Base-by-base conservation (phyloP, 2,888 invertebrate species). In the Nomada hirtipes region DNA sequence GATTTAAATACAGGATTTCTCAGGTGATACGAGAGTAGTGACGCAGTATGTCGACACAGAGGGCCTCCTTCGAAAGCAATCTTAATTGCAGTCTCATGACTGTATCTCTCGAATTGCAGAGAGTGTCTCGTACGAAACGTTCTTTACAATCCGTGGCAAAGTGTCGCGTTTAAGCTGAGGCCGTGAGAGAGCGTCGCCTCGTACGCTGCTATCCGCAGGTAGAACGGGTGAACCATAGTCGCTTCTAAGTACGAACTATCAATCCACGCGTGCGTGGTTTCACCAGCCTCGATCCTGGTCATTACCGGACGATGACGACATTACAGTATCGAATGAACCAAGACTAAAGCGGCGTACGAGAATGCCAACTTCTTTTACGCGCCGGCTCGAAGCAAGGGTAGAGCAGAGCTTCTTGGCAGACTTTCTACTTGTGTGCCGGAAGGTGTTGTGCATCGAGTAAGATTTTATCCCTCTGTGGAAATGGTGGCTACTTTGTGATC, bases 281-380 rank as follows among this genome's bases (percentile, higher is more conserved):
- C 63, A 73, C 63, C 69, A 59, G 29, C 26, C 20, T 44, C 55
- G 68, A 76, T 85, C 70, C 82, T 59, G 68, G 76, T 85, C 71
- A 85, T 85, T 85, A 85, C 71, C 60, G 57, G 36, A 13, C 76
- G 70, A 79, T 76, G 79, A 82, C 78, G 79, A 82, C 79, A 79
- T 70, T 69, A 64, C 72, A 61, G 73, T 61, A 64, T 81, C 77
- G 77, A 80, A 84, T 76, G 68, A 29, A 76, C 60, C 82, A 73
- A 74, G 65, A 64, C 73, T 79, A 75, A 82, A 74, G 42, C n/a
- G 76, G 20, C 53, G 60, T 63, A 79, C 68, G 79, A 79, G 67
- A 71, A 52, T 26, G 29, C 73, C 68, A 73, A 78, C 69, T 78
- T 78, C 67, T 67, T 67, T 81, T 67, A 84, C 84, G 77, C 63